A percentile compares a stretch with the other conserved stretches of the same genome.
Conservation (phyloP, 2,888 invertebrate species). For the Zaprionus obscuricornis region DNA sequence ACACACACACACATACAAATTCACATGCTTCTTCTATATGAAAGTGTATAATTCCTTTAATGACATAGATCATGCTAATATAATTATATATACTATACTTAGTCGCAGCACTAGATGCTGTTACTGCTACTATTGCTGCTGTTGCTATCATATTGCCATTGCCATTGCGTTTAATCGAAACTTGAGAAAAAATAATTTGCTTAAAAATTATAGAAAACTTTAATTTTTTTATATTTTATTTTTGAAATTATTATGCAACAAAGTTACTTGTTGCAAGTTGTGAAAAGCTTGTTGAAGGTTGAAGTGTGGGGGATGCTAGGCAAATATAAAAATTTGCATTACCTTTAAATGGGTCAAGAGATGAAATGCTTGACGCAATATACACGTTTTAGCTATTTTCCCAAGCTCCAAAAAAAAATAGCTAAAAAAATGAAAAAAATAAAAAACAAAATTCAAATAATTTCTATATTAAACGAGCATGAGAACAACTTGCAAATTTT, state of each 20-base stretch:
- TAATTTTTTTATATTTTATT: no score
- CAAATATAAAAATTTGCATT: no score
- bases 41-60: slow-evolving; percentile 55
- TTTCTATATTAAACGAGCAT: slow-evolving; percentile 75
- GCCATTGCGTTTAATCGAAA: slow-evolving; percentile 39
- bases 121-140: slow-evolving; percentile 54
- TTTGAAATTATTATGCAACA: no score
- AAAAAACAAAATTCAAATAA: slow-evolving; percentile 59
- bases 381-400: slow-evolving; percentile 62
- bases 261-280: no score
- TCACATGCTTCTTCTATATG: slow-evolving; percentile 44
- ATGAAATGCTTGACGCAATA: slow-evolving; percentile 53
- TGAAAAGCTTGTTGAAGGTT: no score
- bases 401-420: slow-evolving; percentile 49
- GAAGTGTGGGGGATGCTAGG: no score
- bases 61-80: slow-evolving; percentile 78
- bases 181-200: no score
- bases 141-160: slow-evolving; percentile 56
- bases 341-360: slow-evolving; percentile 29
- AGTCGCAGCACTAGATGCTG: slow-evolving; percentile 21
- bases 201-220: no score
- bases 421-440: slow-evolving; percentile 17
- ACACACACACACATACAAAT: slow-evolving; percentile 9
- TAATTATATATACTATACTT: slow-evolving; percentile 71
- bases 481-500: slow-evolving; percentile 66